phyloP scores from a whole-genome alignment of 2,113 vertebrate genomes.

The Mustelus asterias region DNA sequence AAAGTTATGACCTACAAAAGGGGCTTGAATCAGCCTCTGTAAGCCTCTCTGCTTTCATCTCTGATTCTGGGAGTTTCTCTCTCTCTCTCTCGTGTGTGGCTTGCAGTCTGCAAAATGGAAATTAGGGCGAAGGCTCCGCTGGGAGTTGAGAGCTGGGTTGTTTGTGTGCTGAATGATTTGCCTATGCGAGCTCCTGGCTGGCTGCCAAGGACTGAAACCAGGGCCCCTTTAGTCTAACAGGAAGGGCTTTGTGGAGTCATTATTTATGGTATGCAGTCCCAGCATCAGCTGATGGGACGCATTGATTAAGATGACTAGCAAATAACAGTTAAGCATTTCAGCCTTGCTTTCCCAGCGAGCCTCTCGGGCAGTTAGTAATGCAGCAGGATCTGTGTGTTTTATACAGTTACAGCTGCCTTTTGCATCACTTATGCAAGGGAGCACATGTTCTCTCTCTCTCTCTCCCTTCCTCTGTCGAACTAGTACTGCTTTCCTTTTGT shows the following conservation, averaged over 20 bases:
- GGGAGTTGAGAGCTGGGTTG: conserved; percentile 5
- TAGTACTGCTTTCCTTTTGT: background rate
- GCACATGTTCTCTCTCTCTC: background rate
- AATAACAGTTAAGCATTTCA: background rate
- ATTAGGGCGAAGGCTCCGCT: background rate
- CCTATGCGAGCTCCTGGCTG: background rate
- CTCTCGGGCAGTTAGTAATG: too few species aligned
- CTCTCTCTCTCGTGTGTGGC: background rate
- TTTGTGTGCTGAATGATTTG: conserved; percentile 23
- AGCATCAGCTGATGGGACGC: conserved; percentile 23
- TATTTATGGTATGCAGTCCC: conserved; percentile 28
- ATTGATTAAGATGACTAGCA: conserved; percentile 28
- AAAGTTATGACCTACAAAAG: conserved; percentile 4
- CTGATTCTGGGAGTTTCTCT: background rate
- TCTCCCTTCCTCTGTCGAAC: too few species aligned
- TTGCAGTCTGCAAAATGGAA: background rate
- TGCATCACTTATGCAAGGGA: background rate
- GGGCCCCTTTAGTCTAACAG: conserved; percentile 14
- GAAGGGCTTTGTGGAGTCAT: conserved; percentile 26
- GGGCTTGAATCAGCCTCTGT: background rate
- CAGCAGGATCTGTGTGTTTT: background rate
- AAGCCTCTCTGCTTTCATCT: background rate
- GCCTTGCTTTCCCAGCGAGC: background rate
- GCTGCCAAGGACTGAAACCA: background rate
- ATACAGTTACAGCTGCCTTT: background rate